A percentile compares a stretch with the other conserved stretches of the same genome.
Evolutionary conservation across 2,888 invertebrate species (phyloP).

Genomic region (Parnassius smintheus): DNA sequence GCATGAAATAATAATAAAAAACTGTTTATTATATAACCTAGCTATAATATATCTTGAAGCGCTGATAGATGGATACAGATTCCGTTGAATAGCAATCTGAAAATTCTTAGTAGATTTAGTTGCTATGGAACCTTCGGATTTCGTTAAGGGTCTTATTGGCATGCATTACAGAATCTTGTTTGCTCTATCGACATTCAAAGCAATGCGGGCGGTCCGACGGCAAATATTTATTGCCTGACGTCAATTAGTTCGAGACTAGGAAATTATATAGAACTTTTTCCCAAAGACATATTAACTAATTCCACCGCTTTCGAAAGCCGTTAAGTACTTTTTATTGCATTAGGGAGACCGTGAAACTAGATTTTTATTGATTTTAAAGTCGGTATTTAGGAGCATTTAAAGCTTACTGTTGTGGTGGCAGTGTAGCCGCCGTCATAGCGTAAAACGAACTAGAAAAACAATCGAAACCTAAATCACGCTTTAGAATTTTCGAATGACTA

Average conservation of each 20-base stretch:
- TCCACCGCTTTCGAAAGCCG: slow-evolving; percentile 69
- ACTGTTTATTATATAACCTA: too few species aligned
- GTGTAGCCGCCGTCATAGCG: too few species aligned
- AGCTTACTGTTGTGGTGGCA: slow-evolving; percentile 43
- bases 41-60: neutral
- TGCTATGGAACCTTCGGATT: slow-evolving; percentile 18
- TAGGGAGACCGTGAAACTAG: slow-evolving; percentile 68
- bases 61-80: slow-evolving; percentile 1
- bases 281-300: slow-evolving; percentile 68
- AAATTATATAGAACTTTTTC: slow-evolving; percentile 25
- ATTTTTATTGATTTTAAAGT: slow-evolving; percentile 76
- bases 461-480: too few species aligned
- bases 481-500: too few species aligned
- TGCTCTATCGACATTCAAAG: slow-evolving; percentile 61
- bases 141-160: slow-evolving; percentile 61
- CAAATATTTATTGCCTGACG: slow-evolving; percentile 67
- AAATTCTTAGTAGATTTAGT: slow-evolving; percentile 16
- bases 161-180: slow-evolving; percentile 61
- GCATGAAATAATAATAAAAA: too few species aligned
- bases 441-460: too few species aligned
- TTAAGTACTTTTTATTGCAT: slow-evolving; percentile 75
- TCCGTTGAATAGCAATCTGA: slow-evolving; percentile 14
- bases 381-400: slow-evolving; percentile 71
- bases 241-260: slow-evolving; percentile 54
- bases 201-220: slow-evolving; percentile 52